Conservation (phyloP, 2,113 vertebrate genomes). For the Raphicerus campestris region DNA sequence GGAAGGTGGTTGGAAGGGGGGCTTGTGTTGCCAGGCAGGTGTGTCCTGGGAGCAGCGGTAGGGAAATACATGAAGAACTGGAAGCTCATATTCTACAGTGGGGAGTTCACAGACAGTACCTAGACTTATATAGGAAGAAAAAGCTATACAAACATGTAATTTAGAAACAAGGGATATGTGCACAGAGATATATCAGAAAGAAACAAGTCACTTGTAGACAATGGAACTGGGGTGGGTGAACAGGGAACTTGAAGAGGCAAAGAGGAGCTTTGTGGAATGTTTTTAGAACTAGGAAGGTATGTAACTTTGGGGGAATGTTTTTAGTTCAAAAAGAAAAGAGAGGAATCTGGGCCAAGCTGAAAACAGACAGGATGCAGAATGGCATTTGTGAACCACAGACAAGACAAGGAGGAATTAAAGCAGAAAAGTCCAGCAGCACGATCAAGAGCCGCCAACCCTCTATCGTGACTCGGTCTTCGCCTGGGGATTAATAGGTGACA, state of each 20-base stretch:
- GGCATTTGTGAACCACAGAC: background rate
- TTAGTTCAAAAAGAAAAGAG: background rate
- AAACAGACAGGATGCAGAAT: background rate
- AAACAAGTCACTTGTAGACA: background rate
- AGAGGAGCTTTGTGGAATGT: background rate
- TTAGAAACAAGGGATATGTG: background rate
- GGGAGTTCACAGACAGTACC: background rate
- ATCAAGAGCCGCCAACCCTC: background rate
- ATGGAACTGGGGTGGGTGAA: too few species aligned
- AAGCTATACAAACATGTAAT: background rate
- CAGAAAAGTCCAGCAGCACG: rapidly evolving
- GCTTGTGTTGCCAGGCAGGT: background rate
- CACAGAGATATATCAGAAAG: background rate
- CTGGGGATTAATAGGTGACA: constrained; percentile 47
- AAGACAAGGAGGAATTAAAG: background rate
- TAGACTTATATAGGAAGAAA: background rate
- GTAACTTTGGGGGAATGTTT: background rate
- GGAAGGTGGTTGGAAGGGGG: background rate
- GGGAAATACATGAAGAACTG: background rate
- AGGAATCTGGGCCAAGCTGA: background rate
- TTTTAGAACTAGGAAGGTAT: background rate
- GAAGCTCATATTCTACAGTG: background rate
- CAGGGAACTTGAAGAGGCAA: background rate
- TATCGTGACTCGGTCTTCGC: background rate
- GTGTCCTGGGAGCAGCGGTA: rapidly evolving